Percentiles rank a stretch among this genome's conserved stretches.
Conservation (phyloP, 2,797 vertebrate species). For the Pangasius krempfi region DNA sequence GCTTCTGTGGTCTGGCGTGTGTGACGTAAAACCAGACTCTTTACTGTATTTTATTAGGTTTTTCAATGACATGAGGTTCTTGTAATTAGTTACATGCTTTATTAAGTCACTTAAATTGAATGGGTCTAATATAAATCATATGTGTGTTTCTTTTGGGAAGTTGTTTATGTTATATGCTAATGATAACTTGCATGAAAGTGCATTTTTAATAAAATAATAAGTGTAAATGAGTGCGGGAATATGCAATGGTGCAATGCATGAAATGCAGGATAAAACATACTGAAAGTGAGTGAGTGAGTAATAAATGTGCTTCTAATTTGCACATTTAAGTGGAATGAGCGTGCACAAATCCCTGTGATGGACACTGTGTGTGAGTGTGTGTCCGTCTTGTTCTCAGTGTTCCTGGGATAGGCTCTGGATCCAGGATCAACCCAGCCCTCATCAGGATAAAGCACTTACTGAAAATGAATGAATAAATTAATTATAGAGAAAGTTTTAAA, state of each 20-base stretch:
- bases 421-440: too few relatives aligned
- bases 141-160: background rate
- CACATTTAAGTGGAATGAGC: too few relatives aligned
- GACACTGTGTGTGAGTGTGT: too few relatives aligned
- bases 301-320: too few relatives aligned
- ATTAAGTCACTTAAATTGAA: background rate
- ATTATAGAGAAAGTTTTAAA: background rate
- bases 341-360: too few relatives aligned
- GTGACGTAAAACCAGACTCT: background rate
- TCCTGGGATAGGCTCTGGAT: background rate
- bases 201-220: background rate
- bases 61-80: background rate
- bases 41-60: slow-evolving; percentile 9
- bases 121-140: too few relatives aligned
- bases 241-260: background rate
- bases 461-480: background rate
- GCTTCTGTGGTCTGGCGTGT: background rate
- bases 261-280: background rate
- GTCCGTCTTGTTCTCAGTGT: too few relatives aligned
- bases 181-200: background rate
- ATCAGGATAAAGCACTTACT: background rate
- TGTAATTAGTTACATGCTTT: background rate
- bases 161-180: background rate
- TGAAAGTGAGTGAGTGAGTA: background rate
- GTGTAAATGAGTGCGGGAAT: background rate